phyloP scores from a whole-genome alignment of 2,113 vertebrate genomes.

The Herpetotheres cachinnans region DNA sequence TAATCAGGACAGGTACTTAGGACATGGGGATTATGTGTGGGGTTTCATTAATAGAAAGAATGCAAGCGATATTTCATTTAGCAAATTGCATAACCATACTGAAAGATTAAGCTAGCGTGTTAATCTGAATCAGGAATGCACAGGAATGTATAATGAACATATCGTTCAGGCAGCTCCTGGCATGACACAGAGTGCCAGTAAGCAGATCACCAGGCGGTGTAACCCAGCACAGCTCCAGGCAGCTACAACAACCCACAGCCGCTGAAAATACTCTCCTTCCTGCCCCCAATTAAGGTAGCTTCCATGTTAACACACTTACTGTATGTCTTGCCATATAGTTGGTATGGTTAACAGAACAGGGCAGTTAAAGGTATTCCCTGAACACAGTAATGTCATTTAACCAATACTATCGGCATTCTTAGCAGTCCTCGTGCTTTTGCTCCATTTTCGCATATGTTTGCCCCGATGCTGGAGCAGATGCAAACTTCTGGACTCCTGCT shows the following conservation, averaged over 20 bases:
- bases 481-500: not conserved
- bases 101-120: not conserved
- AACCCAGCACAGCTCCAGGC: not conserved
- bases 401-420: not conserved
- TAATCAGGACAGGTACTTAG: not conserved
- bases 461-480: not conserved
- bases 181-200: not conserved
- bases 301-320: not conserved
- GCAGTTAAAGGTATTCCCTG: not conserved
- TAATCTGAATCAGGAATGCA: not conserved
- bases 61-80: not conserved
- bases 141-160: not conserved
- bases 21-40: not conserved
- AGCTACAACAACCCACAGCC: not conserved
- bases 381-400: not conserved
- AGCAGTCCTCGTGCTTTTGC: not conserved
- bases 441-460: not conserved
- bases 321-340: not conserved
- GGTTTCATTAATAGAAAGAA: conserved; percentile 6
- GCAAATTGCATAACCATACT: not conserved
- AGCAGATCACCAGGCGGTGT: not conserved
- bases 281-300: not conserved
- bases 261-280: not conserved
- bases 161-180: not conserved
- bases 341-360: not conserved